Evolutionary conservation across 2,888 invertebrate genomes (phyloP), one percentile per base, ranked within the genome.

Genomic region (Drosophila anceps): DNA sequence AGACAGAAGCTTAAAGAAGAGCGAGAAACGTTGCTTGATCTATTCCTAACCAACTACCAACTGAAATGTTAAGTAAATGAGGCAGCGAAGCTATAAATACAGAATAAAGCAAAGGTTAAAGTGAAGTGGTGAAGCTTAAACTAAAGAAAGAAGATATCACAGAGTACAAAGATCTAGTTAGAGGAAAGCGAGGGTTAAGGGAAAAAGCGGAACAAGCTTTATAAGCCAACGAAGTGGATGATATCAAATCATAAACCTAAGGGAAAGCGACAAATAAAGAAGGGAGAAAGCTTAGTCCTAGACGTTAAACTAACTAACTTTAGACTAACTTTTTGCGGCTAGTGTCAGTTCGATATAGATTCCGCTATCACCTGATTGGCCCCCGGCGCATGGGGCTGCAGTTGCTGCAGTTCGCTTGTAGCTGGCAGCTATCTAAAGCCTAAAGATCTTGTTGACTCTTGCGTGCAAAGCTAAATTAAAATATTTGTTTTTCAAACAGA

Each of bases 401-500:
- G 15, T 44, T 54, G 37, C 15, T 54, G 37, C 15, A 37, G 33
- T 10, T 29, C 15, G 51, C 60, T 35, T 53, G 18, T 55, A 37
- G 24, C 44, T 20, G 37, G 44, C n/a, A 41, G 54, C 10, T 37
- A 67, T 63, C 51, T 24, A 13, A 10, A 20, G 27, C 31, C 44
- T 6, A 7, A 6, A 35, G 54, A 69, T 73, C 58, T 50, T 31
- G 48, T 18, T 37, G 37, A 59, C 20, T 48, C 37, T 76, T 50
- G 76, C 76, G 66, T 77, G 76, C 61, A 44, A 24, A 27, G 57
- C 46, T 46, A 9, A 46, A 66, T 46, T 29, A 37, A 67, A 59
- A 41, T 51, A 33, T 35, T 35, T 15, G 39, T 18, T 54, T 27
- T 54, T 8, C 51, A 20, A 33, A 8, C 4, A 8, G 39, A 8